A percentile compares a stretch with the other conserved stretches of the same genome.
Evolutionary conservation across 2,113 vertebrate genomes (phyloP).

Genomic region (Nematolebias whitei): DNA sequence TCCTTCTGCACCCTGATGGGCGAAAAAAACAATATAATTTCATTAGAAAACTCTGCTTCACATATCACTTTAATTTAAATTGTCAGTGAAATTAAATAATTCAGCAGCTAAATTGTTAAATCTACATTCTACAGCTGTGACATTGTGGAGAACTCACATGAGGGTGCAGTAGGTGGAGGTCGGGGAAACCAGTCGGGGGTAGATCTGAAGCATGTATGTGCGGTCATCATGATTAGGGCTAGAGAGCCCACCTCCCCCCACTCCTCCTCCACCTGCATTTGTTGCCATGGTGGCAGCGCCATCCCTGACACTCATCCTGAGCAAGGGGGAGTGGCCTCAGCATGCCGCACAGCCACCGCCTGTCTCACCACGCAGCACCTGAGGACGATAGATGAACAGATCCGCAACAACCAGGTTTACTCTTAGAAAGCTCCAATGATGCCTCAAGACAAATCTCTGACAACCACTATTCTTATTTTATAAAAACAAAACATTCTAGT

Average conservation of each 20-base stretch:
- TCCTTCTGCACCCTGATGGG: constrained; percentile 87
- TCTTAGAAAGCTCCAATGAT: background rate
- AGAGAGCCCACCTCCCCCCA: constrained; percentile 70
- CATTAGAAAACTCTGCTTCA: background rate
- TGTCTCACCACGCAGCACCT: constrained; percentile 81
- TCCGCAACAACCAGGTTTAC: constrained; percentile 3
- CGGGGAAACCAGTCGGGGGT: constrained; percentile 84
- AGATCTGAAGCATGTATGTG: constrained; percentile 89
- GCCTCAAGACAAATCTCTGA: background rate
- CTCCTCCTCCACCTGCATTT: constrained; percentile 66
- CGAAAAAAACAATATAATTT: background rate
- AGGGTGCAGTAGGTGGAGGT: constrained; percentile 84
- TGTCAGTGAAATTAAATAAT: too few relatives aligned
- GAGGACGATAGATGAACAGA: constrained; percentile 19
- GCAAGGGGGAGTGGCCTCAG: constrained; percentile 81
- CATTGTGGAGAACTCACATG: constrained; percentile 34
- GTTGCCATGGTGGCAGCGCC: constrained; percentile 78
- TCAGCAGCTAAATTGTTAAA: background rate
- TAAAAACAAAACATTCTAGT: background rate
- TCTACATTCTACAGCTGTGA: too few relatives aligned
- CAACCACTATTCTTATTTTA: background rate
- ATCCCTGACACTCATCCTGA: constrained; percentile 96
- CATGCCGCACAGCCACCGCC: constrained; percentile 85
- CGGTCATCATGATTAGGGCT: constrained; percentile 80
- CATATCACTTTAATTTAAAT: too few relatives aligned